Percentiles rank a stretch among this genome's conserved stretches.
Evolutionary conservation across 2,888 invertebrate species (phyloP).

Genomic region (Melolontha melolontha): DNA sequence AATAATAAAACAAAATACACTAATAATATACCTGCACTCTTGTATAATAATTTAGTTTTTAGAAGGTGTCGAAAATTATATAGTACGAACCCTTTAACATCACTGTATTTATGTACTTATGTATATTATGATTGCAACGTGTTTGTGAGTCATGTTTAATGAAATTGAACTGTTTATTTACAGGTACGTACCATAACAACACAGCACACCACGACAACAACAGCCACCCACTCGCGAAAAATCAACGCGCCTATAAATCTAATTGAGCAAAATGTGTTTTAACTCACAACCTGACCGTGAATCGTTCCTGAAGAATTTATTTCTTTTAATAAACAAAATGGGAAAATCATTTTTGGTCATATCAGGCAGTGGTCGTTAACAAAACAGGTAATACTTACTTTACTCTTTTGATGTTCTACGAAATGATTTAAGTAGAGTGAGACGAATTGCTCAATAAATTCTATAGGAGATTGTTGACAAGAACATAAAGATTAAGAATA

Average conservation of each 20-base stretch:
- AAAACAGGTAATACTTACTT: too few species aligned
- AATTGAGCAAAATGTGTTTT: conserved; percentile 5
- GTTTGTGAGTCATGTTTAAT: conserved; percentile 24
- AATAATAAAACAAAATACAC: too few species aligned
- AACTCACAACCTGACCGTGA: conserved; percentile 1
- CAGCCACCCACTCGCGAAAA: conserved; percentile 21
- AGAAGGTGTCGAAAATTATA: conserved; percentile 2
- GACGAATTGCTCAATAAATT: too few species aligned
- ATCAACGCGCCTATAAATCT: conserved; percentile 13
- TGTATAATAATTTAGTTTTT: too few species aligned
- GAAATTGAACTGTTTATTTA: conserved; percentile 33
- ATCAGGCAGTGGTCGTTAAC: too few species aligned
- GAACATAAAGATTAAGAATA: not conserved
- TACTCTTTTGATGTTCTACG: too few species aligned
- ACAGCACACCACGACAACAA: conserved; percentile 10
- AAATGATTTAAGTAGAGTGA: too few species aligned
- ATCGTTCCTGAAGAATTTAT: conserved; percentile 1
- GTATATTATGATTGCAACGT: conserved; percentile 2
- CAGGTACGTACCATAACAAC: conserved; percentile 30
- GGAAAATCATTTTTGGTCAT: conserved; percentile 15
- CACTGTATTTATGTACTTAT: not conserved
- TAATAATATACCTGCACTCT: too few species aligned
- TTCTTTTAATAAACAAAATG: conserved; percentile 3
- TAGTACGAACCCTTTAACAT: not conserved
- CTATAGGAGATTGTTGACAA: not conserved